Evolutionary conservation across 2,797 vertebrate species (phyloP).

Genomic region (Champsocephalus gunnari): DNA sequence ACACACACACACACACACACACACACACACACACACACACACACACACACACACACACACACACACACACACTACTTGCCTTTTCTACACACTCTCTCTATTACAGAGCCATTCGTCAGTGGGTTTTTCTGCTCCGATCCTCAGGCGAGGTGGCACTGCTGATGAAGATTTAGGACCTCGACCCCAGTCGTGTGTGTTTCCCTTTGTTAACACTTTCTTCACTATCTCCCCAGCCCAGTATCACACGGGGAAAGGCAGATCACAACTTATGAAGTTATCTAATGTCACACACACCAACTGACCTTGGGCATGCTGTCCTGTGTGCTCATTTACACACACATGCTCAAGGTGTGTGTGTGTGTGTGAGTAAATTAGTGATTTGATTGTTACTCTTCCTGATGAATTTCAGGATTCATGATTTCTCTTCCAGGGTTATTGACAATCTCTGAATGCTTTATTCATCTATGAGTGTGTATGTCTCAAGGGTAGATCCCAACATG

Average conservation of each 20-base stretch:
- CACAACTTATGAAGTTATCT: constrained; percentile 61
- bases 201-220: constrained; percentile 35
- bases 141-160: constrained; percentile 50
- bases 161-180: constrained; percentile 71
- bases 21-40: constrained; percentile 23
- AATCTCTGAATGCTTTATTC: constrained; percentile 7
- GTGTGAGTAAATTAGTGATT: constrained; percentile 21
- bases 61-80: constrained; percentile 11
- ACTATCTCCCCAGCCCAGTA: constrained; percentile 10
- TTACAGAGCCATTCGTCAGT: constrained; percentile 63
- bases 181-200: constrained; percentile 18
- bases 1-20: constrained; percentile 23
- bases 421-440: constrained; percentile 13
- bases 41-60: constrained; percentile 24
- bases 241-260: constrained; percentile 44
- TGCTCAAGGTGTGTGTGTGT: neutral
- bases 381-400: constrained; percentile 13
- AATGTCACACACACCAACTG: constrained; percentile 30
- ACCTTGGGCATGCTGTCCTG: constrained; percentile 60
- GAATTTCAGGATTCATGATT: too few species aligned
- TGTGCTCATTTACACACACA: neutral
- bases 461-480: constrained; percentile 15
- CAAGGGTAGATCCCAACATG: constrained; percentile 41
- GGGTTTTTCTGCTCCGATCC: constrained; percentile 57
- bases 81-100: constrained; percentile 23